Base-by-base conservation (phyloP, 2,113 vertebrate species). In the Lepidothrix coronata region DNA sequence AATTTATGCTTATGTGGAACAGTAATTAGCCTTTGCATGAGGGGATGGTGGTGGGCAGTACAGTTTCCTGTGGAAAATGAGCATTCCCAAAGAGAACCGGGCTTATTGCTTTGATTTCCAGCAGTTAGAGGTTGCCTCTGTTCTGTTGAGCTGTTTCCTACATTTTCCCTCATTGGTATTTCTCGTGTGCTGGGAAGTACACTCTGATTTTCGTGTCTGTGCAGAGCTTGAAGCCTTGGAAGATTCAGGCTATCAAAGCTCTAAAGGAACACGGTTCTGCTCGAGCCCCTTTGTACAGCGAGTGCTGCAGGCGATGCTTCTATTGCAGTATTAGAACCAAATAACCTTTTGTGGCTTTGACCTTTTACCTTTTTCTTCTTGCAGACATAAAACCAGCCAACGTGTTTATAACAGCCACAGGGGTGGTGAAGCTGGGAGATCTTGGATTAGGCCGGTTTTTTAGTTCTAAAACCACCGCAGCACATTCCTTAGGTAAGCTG, bases 301-400 rank as follows among this genome's bases (percentile, higher is more conserved):
- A 28, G 44, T 1, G 86, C 91, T 91, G 51, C 61, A n/a, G 93
- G 91, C 87, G 7, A 87, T 76, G 76, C 46, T 87, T 92, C 94
- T 94, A 5, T 87, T 82, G 95, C 86, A 66, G 80, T 41, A 62
- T 91, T 90, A 78, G 90, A 92, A 70, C 94, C 84, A 85, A 73
- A 49, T 70, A 79, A 85, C 95, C 89, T 91, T 95, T 80, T 84
- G 86, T 87, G 87, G 61, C 84, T 91, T 84, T 97, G 82, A 94
- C 94, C 57, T 74, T 78, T 49, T 88, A 59, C 83, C 90, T 94
- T 73, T 67, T 94, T 71, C 62, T 88, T 80, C 82, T 85, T 91
- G 61, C 97, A 99, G 98, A 99, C 97, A 99, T 99, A 97, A 99
- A 99, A 95, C 98, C 98, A 22, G 98, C 98, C 90, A 99, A 99